Percentiles rank a stretch among this genome's conserved stretches.
Evolutionary conservation across 1,140 invertebrate genomes (phyloP).

Genomic region (Melitaea cinxia): DNA sequence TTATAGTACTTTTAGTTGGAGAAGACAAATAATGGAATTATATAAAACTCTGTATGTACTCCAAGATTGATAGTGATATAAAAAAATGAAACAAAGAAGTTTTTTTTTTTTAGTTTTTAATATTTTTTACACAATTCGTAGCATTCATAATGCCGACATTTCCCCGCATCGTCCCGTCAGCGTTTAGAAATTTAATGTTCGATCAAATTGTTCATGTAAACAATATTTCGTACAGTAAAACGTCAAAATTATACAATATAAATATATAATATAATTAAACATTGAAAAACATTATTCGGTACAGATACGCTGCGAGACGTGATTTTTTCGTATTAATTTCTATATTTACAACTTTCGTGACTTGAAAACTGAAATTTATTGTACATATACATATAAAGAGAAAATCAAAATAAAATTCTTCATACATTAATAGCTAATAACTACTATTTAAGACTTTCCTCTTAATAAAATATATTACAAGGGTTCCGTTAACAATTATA

Average conservation of each 20-base stretch:
- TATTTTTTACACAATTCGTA: slow-evolving; percentile 83
- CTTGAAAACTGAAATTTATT: slow-evolving; percentile 75
- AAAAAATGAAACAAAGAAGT: slow-evolving; percentile 65
- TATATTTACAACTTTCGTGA: slow-evolving; percentile 75
- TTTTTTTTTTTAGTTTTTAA: slow-evolving; percentile 80
- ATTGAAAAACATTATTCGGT: slow-evolving; percentile 21
- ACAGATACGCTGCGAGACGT: slow-evolving; percentile 54
- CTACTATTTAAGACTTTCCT: slow-evolving; percentile 78
- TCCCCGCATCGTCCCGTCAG: slow-evolving; percentile 61
- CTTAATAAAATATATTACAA: slow-evolving; percentile 81
- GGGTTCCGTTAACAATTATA: slow-evolving; percentile 73
- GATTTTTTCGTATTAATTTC: slow-evolving; percentile 56
- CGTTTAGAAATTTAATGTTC: slow-evolving; percentile 50
- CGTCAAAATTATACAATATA: slow-evolving; percentile 62
- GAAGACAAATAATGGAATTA: too few relatives aligned
- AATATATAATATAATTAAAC: slow-evolving; percentile 60
- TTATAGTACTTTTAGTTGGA: too few relatives aligned
- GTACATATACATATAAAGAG: slow-evolving; percentile 77
- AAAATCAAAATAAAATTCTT: slow-evolving; percentile 80
- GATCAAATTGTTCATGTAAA: slow-evolving; percentile 57
- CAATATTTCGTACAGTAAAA: slow-evolving; percentile 53
- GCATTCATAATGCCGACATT: slow-evolving; percentile 83
- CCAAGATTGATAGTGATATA: too few relatives aligned
- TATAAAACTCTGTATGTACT: too few relatives aligned
- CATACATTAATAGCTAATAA: slow-evolving; percentile 79